These are phyloP conservation scores for Labeo catla DNA, from an alignment of 2,113 vertebrate genomes.

Conservation along the genomic window DNA sequence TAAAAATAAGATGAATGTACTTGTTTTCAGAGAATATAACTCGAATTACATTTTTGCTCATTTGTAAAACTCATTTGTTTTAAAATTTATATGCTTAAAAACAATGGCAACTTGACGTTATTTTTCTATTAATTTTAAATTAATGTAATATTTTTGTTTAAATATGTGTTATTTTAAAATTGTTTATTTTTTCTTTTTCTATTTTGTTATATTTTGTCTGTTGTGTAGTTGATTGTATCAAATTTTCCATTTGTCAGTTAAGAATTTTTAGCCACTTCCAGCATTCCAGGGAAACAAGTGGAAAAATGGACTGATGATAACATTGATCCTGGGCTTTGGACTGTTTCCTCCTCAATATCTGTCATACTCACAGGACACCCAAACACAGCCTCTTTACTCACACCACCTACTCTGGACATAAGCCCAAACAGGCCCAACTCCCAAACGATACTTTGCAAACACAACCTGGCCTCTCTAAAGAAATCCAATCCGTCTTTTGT, in stretches of 20 bases:
- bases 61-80: no score
- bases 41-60: not conserved
- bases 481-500: constrained; percentile 75
- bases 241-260: not conserved
- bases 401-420: constrained; percentile 41
- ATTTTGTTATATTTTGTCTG: not conserved
- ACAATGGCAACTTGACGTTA: not conserved
- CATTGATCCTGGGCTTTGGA: not conserved
- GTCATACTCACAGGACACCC: constrained; percentile 31
- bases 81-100: not conserved
- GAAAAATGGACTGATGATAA: not conserved
- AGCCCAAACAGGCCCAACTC: constrained; percentile 57
- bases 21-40: not conserved
- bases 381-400: constrained; percentile 20
- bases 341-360: constrained; percentile 29
- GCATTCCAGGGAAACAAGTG: not conserved
- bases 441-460: constrained; percentile 64
- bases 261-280: not conserved
- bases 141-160: not conserved
- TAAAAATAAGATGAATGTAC: not conserved
- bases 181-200: not conserved
- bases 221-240: not conserved
- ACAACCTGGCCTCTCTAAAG: constrained; percentile 55
- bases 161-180: not conserved
- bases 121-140: not conserved